These are phyloP conservation scores for Grallaria varia DNA, from an alignment of 2,113 vertebrate species.

Conservation along the genomic window DNA sequence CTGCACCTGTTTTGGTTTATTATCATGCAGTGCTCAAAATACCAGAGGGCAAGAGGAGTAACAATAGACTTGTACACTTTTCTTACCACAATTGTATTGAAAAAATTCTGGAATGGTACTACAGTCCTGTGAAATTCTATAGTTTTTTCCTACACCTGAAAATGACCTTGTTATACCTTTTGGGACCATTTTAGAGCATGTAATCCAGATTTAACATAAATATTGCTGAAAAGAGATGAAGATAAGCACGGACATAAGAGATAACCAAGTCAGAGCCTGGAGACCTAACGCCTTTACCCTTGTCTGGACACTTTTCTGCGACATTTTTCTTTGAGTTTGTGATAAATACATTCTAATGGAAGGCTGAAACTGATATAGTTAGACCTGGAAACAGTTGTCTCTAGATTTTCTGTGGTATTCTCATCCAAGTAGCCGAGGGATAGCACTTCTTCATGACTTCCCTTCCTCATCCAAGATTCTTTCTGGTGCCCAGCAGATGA, in stretches of 20 bases:
- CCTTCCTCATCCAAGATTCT: neutral
- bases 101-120: neutral
- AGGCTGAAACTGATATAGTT: neutral
- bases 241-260: neutral
- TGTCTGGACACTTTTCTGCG: neutral
- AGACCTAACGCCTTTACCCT: neutral
- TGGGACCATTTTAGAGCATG: neutral
- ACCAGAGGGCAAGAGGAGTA: neutral
- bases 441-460: neutral
- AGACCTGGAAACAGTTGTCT: neutral
- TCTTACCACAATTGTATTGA: neutral
- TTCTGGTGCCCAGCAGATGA: neutral
- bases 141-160: neutral
- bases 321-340: neutral
- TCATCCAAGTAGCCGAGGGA: neutral
- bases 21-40: neutral
- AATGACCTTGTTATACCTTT: neutral
- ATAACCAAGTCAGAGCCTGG: neutral
- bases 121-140: neutral
- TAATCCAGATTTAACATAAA: neutral
- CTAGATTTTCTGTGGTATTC: neutral
- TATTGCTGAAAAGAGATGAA: neutral
- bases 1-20: neutral
- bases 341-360: neutral
- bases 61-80: neutral